Evolutionary conservation across 2,113 vertebrate species (phyloP).

Genomic region (Scomber japonicus): DNA sequence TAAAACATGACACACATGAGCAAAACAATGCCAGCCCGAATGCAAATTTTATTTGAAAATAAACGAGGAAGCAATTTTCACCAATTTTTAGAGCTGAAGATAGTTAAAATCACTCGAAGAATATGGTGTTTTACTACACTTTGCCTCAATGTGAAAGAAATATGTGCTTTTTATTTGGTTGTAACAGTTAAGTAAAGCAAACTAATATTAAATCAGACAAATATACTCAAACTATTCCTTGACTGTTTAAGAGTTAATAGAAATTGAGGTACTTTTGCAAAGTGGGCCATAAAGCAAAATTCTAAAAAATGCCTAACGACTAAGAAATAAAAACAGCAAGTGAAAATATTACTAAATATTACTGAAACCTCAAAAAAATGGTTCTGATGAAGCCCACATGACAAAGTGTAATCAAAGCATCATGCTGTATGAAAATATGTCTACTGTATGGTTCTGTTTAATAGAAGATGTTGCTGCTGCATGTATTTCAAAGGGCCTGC

Average conservation of each 20-base stretch:
- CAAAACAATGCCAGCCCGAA: constrained; percentile 48
- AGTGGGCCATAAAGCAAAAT: constrained; percentile 13
- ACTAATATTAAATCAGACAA: constrained; percentile 22
- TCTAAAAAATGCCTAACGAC: not conserved
- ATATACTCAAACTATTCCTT: constrained; percentile 17
- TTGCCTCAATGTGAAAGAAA: constrained; percentile 37
- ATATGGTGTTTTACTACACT: constrained; percentile 19
- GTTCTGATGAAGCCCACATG: constrained; percentile 39
- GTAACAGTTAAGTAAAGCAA: constrained; percentile 23
- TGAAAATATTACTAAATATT: constrained; percentile 32
- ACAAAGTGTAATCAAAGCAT: constrained; percentile 42
- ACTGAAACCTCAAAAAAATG: constrained; percentile 28
- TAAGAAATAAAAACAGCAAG: constrained; percentile 24
- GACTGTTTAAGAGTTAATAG: constrained; percentile 15
- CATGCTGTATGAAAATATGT: constrained; percentile 30
- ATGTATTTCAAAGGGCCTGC: constrained; percentile 16
- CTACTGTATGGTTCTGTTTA: constrained; percentile 35
- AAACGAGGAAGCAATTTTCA: constrained; percentile 51
- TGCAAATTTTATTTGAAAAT: constrained; percentile 59
- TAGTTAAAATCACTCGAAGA: constrained; percentile 46
- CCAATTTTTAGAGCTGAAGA: constrained; percentile 28
- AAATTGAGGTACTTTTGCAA: constrained; percentile 35
- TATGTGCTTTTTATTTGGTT: constrained; percentile 26
- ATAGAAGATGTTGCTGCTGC: constrained; percentile 25
- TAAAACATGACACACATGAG: constrained; percentile 48